Conservation (phyloP, 30 jellyfish, hydroid and myxozoan species). For the Hydra vulgaris region DNA sequence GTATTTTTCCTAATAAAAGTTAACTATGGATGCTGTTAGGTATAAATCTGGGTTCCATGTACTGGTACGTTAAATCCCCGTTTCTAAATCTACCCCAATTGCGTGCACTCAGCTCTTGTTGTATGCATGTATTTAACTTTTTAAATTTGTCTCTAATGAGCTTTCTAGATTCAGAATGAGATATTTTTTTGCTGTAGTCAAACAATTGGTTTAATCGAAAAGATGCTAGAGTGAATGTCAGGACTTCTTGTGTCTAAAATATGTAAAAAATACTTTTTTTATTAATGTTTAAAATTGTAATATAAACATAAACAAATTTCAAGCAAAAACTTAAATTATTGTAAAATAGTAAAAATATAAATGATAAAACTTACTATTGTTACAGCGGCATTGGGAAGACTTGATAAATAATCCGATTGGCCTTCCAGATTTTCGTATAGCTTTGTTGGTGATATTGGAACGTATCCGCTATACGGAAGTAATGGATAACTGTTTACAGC, state of each 20-base stretch:
- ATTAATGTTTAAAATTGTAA: not conserved
- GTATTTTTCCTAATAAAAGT: not conserved
- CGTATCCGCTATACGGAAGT: conserved; percentile 48
- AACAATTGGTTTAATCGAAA: conserved; percentile 59
- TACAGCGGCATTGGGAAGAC: conserved; percentile 43
- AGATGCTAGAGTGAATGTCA: conserved; percentile 50
- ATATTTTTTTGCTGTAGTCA: conserved; percentile 44
- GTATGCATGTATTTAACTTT: conserved; percentile 42
- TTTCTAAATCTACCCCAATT: conserved; percentile 30
- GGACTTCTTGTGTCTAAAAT: conserved; percentile 51
- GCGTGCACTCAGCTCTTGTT: conserved; percentile 36
- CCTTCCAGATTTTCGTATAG: conserved; percentile 40
- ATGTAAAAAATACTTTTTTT: not conserved
- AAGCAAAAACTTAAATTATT: no score
- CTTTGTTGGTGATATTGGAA: conserved; percentile 73
- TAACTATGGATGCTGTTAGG: conserved; percentile 83
- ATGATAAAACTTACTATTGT: conserved; percentile 35
- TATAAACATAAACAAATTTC: no score
- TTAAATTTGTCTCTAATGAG: conserved; percentile 32
- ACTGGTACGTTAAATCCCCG: conserved; percentile 72
- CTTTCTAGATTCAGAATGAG: conserved; percentile 30
- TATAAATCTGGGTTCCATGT: conserved; percentile 70
- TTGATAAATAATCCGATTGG: conserved; percentile 8
- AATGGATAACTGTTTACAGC: conserved; percentile 74
- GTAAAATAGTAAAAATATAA: no score